Conservation (phyloP, 53 echinoderm and acorn worm species). For the Holothuria leucospilota region DNA sequence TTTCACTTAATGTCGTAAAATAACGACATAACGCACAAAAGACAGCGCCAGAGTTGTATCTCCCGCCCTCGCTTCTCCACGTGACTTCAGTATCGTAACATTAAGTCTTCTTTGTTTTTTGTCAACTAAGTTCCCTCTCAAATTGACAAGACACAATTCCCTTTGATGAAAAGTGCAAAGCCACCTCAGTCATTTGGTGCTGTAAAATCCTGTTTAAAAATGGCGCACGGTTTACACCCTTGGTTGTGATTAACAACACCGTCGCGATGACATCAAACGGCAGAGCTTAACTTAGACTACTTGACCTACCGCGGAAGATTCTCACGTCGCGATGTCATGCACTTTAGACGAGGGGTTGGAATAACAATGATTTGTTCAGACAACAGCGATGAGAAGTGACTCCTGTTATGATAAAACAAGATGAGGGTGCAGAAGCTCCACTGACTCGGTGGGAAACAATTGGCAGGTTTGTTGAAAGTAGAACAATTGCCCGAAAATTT, state of each 20-base stretch:
- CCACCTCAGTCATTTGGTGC: too few species aligned
- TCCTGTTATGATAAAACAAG: slow-evolving; percentile 34
- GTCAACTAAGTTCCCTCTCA: too few species aligned
- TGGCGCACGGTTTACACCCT: slow-evolving; percentile 29
- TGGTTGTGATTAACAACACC: slow-evolving; percentile 4
- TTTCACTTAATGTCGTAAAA: too few species aligned
- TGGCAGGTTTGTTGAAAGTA: slow-evolving; percentile 19
- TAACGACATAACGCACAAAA: too few species aligned
- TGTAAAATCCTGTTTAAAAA: too few species aligned
- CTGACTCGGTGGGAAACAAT: slow-evolving; percentile 28
- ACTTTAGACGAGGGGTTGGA: slow-evolving; percentile 18
- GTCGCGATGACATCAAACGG: too few species aligned
- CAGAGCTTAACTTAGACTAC: slow-evolving; percentile 1
- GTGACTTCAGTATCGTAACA: too few species aligned
- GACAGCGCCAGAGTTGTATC: too few species aligned
- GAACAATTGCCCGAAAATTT: slow-evolving; percentile 35
- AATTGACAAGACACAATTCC: too few species aligned
- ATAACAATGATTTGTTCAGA: slow-evolving; percentile 34
- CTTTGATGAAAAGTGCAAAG: too few species aligned
- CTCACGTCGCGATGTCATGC: slow-evolving; percentile 6
- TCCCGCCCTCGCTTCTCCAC: too few species aligned
- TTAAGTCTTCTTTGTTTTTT: too few species aligned
- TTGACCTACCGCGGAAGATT: neutral
- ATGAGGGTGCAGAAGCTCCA: slow-evolving; percentile 2
- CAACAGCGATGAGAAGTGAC: neutral